Evolutionary conservation across 1,140 invertebrate species (phyloP).

Genomic region (Sminthurides bifidus): DNA sequence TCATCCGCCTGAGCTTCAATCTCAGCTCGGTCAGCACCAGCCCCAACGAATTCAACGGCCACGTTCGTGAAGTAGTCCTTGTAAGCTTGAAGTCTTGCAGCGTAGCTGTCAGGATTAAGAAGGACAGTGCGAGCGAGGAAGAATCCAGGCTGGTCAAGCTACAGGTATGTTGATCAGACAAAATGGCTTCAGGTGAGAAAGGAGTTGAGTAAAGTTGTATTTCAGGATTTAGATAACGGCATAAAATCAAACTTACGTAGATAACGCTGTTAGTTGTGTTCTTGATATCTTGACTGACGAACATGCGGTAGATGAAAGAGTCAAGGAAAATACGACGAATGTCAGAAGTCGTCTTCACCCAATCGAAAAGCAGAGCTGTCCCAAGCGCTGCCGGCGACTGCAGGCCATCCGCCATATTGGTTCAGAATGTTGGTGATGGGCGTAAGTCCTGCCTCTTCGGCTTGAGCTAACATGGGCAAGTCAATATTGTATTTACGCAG

Average conservation of each 20-base stretch:
- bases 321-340: constrained; percentile 64
- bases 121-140: constrained; percentile 78
- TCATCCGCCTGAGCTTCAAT: constrained; percentile 59
- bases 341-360: constrained; percentile 59
- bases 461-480: constrained; percentile 1
- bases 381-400: constrained; percentile 52
- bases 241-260: constrained; percentile 43
- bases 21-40: constrained; percentile 35
- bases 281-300: constrained; percentile 77
- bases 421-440: constrained; percentile 2
- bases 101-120: constrained; percentile 51
- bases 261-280: constrained; percentile 75
- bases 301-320: constrained; percentile 66
- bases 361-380: constrained; percentile 50
- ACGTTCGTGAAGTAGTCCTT: constrained; percentile 60
- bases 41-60: constrained; percentile 35
- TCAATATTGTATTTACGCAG: background rate
- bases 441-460: constrained; percentile 9
- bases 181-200: background rate
- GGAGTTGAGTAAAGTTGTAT: background rate
- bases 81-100: constrained; percentile 62
- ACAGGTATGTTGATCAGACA: constrained; percentile 16
- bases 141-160: constrained; percentile 76
- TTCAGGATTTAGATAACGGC: background rate
- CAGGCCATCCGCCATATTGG: constrained; percentile 40